These are phyloP conservation scores for Elegia similella DNA, from an alignment of 2,888 invertebrate genomes.

Conservation along the genomic window DNA sequence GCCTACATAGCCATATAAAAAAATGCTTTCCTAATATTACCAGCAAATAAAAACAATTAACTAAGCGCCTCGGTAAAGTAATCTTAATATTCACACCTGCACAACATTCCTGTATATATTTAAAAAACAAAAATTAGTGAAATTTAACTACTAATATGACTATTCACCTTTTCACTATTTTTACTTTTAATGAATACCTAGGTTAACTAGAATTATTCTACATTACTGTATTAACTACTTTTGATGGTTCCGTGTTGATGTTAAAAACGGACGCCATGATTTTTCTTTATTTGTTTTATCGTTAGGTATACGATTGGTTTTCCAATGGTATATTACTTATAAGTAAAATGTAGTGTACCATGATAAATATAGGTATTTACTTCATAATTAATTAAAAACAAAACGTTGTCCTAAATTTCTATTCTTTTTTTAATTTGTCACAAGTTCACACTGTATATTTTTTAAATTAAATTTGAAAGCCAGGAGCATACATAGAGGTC, in stretches of 20 bases:
- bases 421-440: not conserved
- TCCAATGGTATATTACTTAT: conserved; percentile 2
- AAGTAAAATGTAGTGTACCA: conserved; percentile 9
- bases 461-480: not conserved
- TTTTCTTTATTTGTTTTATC: not conserved
- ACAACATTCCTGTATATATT: conserved; percentile 63
- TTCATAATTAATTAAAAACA: not conserved
- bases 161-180: conserved; percentile 67
- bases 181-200: conserved; percentile 49
- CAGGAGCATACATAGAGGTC: conserved; percentile 14
- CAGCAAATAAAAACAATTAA: not conserved
- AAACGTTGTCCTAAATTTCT: not conserved
- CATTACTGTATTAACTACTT: conserved; percentile 25
- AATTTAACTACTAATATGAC: conserved; percentile 59
- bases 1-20: not conserved
- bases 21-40: not conserved
- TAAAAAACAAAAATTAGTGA: conserved; percentile 52
- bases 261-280: not conserved
- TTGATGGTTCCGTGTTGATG: not conserved
- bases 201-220: conserved; percentile 46
- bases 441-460: not conserved
- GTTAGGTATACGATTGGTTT: not conserved
- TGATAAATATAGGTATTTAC: not conserved
- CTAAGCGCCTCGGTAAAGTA: conserved; percentile 29
- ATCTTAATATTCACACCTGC: conserved; percentile 38